A percentile compares a stretch with the other conserved stretches of the same genome.
Evolutionary conservation across 1,140 invertebrate genomes (phyloP).

Genomic region (Listronotus oregonensis): DNA sequence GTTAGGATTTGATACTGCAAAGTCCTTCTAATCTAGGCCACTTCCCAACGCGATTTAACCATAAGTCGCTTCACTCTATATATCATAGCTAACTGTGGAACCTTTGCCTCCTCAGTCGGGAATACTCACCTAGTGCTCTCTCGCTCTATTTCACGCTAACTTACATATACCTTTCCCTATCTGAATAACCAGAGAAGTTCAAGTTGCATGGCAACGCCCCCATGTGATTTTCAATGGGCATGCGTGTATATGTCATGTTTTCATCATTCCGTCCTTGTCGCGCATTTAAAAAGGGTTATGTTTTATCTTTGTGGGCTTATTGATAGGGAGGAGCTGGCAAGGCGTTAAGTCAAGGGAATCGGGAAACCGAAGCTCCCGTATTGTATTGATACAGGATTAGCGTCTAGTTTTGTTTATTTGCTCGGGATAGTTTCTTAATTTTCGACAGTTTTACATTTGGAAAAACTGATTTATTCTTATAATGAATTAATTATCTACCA

Average conservation of each 20-base stretch:
- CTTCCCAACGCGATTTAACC: constrained; percentile 70
- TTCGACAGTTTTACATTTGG: constrained; percentile 24
- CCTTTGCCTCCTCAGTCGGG: constrained; percentile 44
- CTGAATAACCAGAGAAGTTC: constrained; percentile 39
- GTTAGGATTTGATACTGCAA: constrained; percentile 56
- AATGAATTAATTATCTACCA: neutral
- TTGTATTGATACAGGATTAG: constrained; percentile 50
- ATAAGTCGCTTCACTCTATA: constrained; percentile 70
- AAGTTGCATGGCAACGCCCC: constrained; percentile 43
- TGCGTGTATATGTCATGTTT: constrained; percentile 48
- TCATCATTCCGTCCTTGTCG: constrained; percentile 34
- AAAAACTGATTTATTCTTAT: constrained; percentile 13
- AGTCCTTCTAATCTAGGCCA: constrained; percentile 68
- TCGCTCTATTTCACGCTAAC: constrained; percentile 20
- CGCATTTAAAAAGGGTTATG: constrained; percentile 12
- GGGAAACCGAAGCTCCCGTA: constrained; percentile 34
- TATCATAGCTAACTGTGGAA: constrained; percentile 60
- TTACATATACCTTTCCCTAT: constrained; percentile 23
- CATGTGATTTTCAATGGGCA: constrained; percentile 46
- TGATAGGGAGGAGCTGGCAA: constrained; percentile 48
- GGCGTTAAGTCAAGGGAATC: constrained; percentile 55
- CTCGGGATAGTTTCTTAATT: constrained; percentile 47
- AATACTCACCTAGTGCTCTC: constrained; percentile 15
- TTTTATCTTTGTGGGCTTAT: constrained; percentile 40
- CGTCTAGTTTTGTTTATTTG: constrained; percentile 45